These are phyloP conservation scores for Drosophila mimica DNA, from an alignment of 2,888 invertebrate species.

Conservation along the genomic window DNA sequence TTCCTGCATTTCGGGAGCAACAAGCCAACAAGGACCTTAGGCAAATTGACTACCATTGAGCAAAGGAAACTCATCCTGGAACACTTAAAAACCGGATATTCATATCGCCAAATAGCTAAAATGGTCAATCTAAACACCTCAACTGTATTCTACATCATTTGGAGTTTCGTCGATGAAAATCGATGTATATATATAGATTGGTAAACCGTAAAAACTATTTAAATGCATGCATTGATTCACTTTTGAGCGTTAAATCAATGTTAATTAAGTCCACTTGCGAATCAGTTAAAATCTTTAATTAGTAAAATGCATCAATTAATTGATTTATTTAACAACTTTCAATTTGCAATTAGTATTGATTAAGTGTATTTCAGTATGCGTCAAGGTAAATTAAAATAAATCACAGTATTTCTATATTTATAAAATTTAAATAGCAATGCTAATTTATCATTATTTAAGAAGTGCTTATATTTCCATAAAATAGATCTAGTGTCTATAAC, in stretches of 20 bases:
- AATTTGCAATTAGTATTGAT: constrained; percentile 17
- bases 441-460: not conserved
- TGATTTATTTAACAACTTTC: constrained; percentile 18
- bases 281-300: constrained; percentile 13
- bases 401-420: not conserved
- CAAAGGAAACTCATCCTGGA: too few relatives aligned
- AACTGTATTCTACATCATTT: too few relatives aligned
- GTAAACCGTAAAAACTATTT: constrained; percentile 4
- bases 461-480: not conserved
- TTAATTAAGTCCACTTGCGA: constrained; percentile 14
- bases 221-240: constrained; percentile 13
- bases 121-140: too few relatives aligned
- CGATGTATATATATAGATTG: too few relatives aligned
- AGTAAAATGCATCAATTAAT: constrained; percentile 6
- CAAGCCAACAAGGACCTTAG: too few relatives aligned
- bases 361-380: too few relatives aligned
- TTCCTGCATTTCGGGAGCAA: too few relatives aligned
- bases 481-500: not conserved
- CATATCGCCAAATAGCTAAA: too few relatives aligned
- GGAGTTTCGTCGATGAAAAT: too few relatives aligned
- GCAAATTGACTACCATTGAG: too few relatives aligned
- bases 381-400: not conserved
- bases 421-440: not conserved
- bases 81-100: too few relatives aligned
- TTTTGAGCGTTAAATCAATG: constrained; percentile 10